Base-by-base conservation (phyloP, 2,888 invertebrate genomes). In the Caenorhabditis uteleia region DNA sequence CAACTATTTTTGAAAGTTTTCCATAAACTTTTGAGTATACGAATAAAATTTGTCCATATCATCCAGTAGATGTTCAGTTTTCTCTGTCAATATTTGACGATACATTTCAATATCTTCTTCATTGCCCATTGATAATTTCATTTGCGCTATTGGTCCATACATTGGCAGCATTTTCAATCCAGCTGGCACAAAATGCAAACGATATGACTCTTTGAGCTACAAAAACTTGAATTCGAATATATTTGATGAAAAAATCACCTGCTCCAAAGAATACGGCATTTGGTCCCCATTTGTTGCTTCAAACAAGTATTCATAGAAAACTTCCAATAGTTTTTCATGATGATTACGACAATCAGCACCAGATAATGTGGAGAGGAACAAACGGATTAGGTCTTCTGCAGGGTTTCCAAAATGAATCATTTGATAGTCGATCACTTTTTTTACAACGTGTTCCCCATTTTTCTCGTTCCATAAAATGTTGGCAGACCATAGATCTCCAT, bases 401-500 rank as follows among this genome's bases (percentile, higher is more conserved):
- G 68, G 66, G 29, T 56, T 56, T 27, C 68, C 68, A 31, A 66
- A 50, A 44, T 67, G 62, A 39, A 56, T 39, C n/a, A n/a, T n/a
- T n/a, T 62, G 66, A 45, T 50, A 65, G 38, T 65, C 65, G 16
- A 65, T 59, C 0, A 65, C 23, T 29, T 49, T 50, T 6, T 26
- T 21, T 3, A 40, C 54, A 25, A 6, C 12, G n/a, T n/a, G 25
- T 3, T 42, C 20, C 18, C 31, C 47, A 0, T 29, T 26, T n/a
- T 38, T 25, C n/a, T 57, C 34, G 3, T 44, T 43, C 67, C 67
- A 67, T 21, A 67, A 29, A 38, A 61, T 54, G 33, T 67, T 67
- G 39, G 67, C 67, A n/a, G 53, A 39, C 67, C 67, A 67, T 20
- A 67, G 39, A 50, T 67, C 67, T 34, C 67, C 67, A 38, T 67